Evolutionary conservation across 2,797 vertebrate genomes (phyloP).

Genomic region (Ataeniobius toweri): DNA sequence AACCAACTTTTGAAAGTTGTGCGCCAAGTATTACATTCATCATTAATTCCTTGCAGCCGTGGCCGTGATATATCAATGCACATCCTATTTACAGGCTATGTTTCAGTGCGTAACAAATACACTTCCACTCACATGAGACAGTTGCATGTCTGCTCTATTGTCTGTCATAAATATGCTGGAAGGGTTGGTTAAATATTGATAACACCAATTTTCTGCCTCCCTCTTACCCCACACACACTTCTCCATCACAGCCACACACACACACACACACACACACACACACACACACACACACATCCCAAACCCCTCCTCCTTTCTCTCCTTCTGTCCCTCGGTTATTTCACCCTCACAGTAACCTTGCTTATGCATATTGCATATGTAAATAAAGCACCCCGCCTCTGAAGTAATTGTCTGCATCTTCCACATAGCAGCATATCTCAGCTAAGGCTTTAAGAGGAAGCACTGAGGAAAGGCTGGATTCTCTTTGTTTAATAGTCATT

Average conservation of each 20-base stretch:
- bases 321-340: conserved; percentile 73
- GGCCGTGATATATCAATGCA: conserved; percentile 59
- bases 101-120: conserved; percentile 74
- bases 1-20: conserved; percentile 18
- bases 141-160: conserved; percentile 79
- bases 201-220: conserved; percentile 85
- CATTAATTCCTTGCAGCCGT: conserved; percentile 26
- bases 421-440: conserved; percentile 86
- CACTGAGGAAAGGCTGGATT: conserved; percentile 76
- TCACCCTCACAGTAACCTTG: conserved; percentile 87
- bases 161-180: conserved; percentile 82
- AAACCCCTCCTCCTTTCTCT: conserved; percentile 67
- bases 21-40: conserved; percentile 19
- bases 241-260: conserved; percentile 26
- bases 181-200: conserved; percentile 92
- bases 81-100: conserved; percentile 66
- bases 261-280: conserved; percentile 21
- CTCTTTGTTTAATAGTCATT: conserved; percentile 84
- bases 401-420: conserved; percentile 95
- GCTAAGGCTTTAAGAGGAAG: conserved; percentile 49
- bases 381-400: conserved; percentile 88
- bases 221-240: conserved; percentile 15
- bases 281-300: conserved; percentile 34
- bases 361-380: conserved; percentile 87
- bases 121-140: conserved; percentile 77